Evolutionary conservation across 2,888 invertebrate genomes (phyloP), one percentile per base, ranked within the genome.

Genomic region (Onthophagus sagittarius): DNA sequence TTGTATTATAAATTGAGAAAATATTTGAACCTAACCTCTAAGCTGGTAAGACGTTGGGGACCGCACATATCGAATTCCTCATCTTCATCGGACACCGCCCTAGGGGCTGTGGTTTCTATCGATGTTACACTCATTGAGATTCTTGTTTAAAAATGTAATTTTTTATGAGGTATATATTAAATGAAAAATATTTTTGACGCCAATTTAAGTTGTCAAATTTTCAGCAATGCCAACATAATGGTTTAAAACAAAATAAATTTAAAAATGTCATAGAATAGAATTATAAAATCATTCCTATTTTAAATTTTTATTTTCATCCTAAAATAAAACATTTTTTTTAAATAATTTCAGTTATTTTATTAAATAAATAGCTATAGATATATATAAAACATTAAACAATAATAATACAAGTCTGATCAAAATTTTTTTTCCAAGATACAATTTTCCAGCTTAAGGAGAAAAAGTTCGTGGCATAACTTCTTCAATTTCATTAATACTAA

Each of bases 381-480:
- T 23, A 23, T 2, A 23, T 23, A 23, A 23, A 1, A 23, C 3
- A 23, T 3, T 23, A 23, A 23, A 23, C 23, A 23, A n/a, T 85
- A 78, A 85, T 82, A 67, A 84, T 78, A 77, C 78, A 83, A 74
- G 81, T 83, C 15, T 83, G 82, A 14, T 82, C 80, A 9, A 84
- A 83, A 62, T 83, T 74, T 79, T 79, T 86, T 80, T 86, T 88
- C 89, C 86, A 86, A 86, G 84, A 77, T 80, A 82, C 65, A 85
- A 76, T 71, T 80, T 87, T 9, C 90, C 91, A 62, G 87, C 86
- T 80, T 88, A 89, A 0, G 91, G 90, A 53, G 88, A 88, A 82
- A 88, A 89, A 81, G 91, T 92, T 76, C 96, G 88, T 71, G 95
- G 86, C 79, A 96, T 87, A 0, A 93, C 95, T 86, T 96, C 96